Base-by-base conservation (phyloP, 2,113 vertebrate genomes). In the Lates calcarifer region DNA sequence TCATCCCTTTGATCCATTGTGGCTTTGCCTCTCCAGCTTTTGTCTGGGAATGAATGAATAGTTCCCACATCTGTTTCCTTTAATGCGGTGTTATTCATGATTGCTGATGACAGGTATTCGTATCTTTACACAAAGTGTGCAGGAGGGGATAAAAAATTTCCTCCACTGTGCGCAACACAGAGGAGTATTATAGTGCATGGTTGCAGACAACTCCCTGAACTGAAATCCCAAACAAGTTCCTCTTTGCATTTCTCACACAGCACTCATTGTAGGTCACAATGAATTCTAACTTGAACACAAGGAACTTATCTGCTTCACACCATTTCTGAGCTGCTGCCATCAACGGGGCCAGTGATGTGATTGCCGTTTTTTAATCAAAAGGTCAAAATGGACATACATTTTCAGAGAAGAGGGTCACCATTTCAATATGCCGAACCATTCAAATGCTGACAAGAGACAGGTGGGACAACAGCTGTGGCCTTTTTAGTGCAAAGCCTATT, bases 81-180 rank as follows among this genome's bases (percentile, higher is more conserved):
- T 70, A 58, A 53, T 60, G 43, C 37, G 26, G 15, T 37, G 26
- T 68, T 63, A 67, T 43, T 47, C 45, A 47, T 53, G 28, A 67
- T 63, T 71, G 45, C 29, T 22, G 28, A 67, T 84, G 79, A 70
- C 28, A 61, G 53, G 47, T 65, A 66, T 15, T 74, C 71, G 63
- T 63, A 75, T 74, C 57, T 81, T 71, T 41, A 58, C 14, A 18
- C 35, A 43, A 41, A 47, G 15, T 31, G 37, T 63, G 5, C 31
- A 60, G 57, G 55, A 63, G 10, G 24, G 69, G 73, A 72, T 72
- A 51, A 66, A 33, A 37, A 26, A 56, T 92, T 86, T 70, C 69
- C 12, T 82, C 53, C n/a, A 35, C 0, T 26, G 37, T 28, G 87
- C 49, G 75, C 22, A 64, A 62, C 37, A 63, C 11, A 67, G 14